Conservation (phyloP, 2,888 invertebrate genomes). For the Neoitamus cyanurus region DNA sequence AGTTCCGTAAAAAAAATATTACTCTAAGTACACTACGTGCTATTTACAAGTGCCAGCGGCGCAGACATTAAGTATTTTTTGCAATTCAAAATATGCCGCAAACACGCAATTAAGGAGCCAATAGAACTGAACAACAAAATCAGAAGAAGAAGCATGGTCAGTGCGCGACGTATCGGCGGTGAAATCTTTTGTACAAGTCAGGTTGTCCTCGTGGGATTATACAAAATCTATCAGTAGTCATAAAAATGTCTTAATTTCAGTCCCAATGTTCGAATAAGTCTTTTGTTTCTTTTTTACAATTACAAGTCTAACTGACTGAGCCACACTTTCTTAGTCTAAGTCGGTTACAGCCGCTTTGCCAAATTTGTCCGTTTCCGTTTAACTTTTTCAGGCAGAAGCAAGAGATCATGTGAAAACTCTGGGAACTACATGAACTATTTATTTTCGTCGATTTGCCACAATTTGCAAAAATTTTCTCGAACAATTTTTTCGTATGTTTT, state of each 20-base stretch:
- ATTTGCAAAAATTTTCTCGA: conserved; percentile 1
- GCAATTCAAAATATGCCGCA: conserved; percentile 1
- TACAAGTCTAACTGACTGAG: conserved; percentile 34
- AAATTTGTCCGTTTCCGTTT: conserved; percentile 27
- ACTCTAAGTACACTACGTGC: conserved; percentile 33
- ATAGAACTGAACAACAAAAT: neutral
- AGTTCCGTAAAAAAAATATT: conserved; percentile 39
- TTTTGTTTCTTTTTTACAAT: conserved; percentile 2
- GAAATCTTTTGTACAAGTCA: conserved; percentile 37
- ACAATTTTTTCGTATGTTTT: conserved; percentile 1
- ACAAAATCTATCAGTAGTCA: conserved; percentile 31
- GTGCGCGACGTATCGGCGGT: neutral
- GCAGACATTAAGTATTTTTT: neutral
- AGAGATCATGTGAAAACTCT: conserved; percentile 54
- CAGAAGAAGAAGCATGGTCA: conserved; percentile 30
- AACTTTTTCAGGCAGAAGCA: conserved; percentile 45
- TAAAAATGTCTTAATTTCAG: conserved; percentile 37
- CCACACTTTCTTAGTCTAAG: conserved; percentile 39
- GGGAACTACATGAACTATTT: conserved; percentile 52
- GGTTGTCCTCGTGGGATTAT: conserved; percentile 12
- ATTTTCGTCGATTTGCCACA: conserved; percentile 29
- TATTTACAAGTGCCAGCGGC: conserved; percentile 39
- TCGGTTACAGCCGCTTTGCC: conserved; percentile 33
- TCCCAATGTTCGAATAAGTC: conserved; percentile 34
- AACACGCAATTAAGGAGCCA: conserved; percentile 4